These are phyloP conservation scores for Heterodera schachtii DNA, from an alignment of 1,140 invertebrate species.

Conservation along the genomic window DNA sequence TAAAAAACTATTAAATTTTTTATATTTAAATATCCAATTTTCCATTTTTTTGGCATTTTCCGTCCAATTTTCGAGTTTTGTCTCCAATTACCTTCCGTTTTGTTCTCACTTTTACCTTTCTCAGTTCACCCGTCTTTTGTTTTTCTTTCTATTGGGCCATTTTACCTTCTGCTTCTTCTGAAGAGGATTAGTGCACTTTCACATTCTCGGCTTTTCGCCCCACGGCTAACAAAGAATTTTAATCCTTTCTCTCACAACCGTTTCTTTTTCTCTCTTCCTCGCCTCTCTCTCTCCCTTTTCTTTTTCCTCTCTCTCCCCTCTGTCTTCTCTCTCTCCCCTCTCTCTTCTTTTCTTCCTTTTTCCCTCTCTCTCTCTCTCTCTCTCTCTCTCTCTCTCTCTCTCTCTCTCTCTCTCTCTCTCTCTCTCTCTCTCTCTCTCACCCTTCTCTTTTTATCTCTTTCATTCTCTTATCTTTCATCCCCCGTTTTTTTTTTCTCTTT, in stretches of 20 bases:
- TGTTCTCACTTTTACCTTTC: too few species aligned
- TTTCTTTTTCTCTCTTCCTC: background rate
- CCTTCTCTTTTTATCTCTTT: background rate
- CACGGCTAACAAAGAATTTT: too few species aligned
- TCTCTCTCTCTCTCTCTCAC: background rate
- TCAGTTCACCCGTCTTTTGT: too few species aligned
- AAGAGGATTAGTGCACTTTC: too few species aligned
- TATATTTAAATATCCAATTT: too few species aligned
- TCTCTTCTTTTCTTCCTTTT: background rate
- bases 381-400: background rate
- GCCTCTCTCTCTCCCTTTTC: too few species aligned
- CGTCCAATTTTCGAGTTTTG: too few species aligned
- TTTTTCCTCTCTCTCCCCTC: background rate
- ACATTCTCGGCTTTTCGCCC: too few species aligned
- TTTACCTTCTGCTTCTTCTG: background rate
- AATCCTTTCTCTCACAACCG: background rate
- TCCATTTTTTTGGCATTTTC: too few species aligned
- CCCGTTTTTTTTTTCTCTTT: slow-evolving; percentile 1
- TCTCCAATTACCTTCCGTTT: too few species aligned
- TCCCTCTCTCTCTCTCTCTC: background rate
- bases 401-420: background rate
- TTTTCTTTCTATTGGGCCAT: too few species aligned
- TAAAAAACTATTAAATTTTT: too few species aligned
- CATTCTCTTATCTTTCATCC: background rate
- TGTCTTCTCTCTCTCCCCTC: background rate